phyloP scores from a whole-genome alignment of 2,888 invertebrate species.

The Taphrorychus bicolor region DNA sequence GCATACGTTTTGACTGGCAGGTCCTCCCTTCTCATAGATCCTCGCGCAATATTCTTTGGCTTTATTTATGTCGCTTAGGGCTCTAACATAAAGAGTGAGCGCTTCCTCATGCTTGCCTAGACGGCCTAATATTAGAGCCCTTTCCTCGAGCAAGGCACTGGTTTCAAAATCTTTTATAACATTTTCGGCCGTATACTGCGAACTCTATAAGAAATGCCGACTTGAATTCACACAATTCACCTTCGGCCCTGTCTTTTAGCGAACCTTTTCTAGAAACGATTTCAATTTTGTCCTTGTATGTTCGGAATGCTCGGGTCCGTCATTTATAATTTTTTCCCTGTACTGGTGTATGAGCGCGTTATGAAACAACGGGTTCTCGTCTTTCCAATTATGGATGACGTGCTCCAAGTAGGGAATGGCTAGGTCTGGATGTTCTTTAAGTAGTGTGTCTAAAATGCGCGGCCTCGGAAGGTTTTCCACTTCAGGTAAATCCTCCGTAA shows the following conservation, averaged over 20 bases:
- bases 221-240: not conserved
- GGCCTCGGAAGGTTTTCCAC: slow-evolving; percentile 89
- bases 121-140: slow-evolving; percentile 92
- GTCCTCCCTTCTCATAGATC: slow-evolving; percentile 62
- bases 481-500: slow-evolving; percentile 87
- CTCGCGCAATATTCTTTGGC: slow-evolving; percentile 87
- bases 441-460: slow-evolving; percentile 85
- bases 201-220: slow-evolving; percentile 63
- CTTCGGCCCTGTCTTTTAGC: not conserved
- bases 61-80: slow-evolving; percentile 81
- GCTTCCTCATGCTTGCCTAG: slow-evolving; percentile 92
- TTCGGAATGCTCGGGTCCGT: slow-evolving; percentile 62
- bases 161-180: slow-evolving; percentile 87
- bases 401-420: slow-evolving; percentile 96
- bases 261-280: slow-evolving; percentile 73
- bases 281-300: slow-evolving; percentile 71
- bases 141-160: slow-evolving; percentile 87
- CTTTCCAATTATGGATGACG: slow-evolving; percentile 89
- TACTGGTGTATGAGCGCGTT: slow-evolving; percentile 91
- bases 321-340: slow-evolving; percentile 70
- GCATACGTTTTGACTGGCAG: slow-evolving; percentile 49
- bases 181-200: slow-evolving; percentile 83
- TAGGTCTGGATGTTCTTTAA: slow-evolving; percentile 79
- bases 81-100: slow-evolving; percentile 88
- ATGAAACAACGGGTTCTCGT: slow-evolving; percentile 84